Evolutionary conservation across 2,113 vertebrate species (phyloP).

Genomic region (Taxidea taxus): DNA sequence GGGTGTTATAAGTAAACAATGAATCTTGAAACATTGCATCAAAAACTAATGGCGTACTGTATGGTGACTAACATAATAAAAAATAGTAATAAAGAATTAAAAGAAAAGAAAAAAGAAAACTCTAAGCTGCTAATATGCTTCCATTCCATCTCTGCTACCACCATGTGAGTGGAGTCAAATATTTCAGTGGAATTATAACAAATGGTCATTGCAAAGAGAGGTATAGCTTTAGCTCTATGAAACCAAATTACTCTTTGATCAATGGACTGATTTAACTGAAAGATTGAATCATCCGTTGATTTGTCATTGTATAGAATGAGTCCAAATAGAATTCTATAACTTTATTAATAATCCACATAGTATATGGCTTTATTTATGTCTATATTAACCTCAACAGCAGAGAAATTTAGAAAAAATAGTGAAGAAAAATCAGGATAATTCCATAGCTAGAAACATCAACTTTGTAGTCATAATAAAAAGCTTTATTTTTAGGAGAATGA

Average conservation of each 20-base stretch:
- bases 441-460: neutral
- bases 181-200: neutral
- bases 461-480: neutral
- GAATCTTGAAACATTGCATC: too few species aligned
- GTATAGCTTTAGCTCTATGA: neutral
- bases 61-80: too few species aligned
- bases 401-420: neutral
- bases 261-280: neutral
- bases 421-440: neutral
- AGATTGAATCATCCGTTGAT: neutral
- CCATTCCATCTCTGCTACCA: neutral
- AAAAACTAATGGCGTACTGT: too few species aligned
- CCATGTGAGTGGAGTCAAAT: neutral
- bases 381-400: neutral
- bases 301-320: neutral
- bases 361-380: neutral
- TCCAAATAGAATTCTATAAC: neutral
- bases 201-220: neutral
- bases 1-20: too few species aligned
- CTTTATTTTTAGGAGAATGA: constrained; percentile 15
- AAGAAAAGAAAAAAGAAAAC: neutral
- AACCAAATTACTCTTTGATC: neutral
- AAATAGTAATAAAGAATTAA: too few species aligned
- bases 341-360: neutral
- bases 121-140: neutral